Conservation (phyloP, 2,888 invertebrate genomes). For the Patella ulyssiponensis region DNA sequence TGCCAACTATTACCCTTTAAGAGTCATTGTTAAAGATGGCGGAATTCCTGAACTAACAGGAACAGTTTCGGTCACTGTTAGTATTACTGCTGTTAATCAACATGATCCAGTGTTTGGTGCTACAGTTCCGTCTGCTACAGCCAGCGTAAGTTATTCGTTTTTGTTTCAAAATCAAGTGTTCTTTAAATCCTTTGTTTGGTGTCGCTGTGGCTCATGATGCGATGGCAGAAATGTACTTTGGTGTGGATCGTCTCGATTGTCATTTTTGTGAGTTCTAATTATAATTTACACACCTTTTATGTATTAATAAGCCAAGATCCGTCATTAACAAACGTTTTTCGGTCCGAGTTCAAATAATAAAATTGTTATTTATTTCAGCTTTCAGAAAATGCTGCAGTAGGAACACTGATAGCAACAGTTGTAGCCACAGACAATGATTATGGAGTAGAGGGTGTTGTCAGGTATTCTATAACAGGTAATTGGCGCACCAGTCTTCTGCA, state of each 20-base stretch:
- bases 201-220: neutral
- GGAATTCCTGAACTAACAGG: conserved; percentile 31
- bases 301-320: too few species aligned
- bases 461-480: conserved; percentile 16
- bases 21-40: conserved; percentile 34
- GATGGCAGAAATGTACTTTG: neutral
- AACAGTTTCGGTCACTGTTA: conserved; percentile 30
- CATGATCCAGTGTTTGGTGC: conserved; percentile 31
- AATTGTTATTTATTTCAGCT: conserved; percentile 1
- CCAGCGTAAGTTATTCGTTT: conserved; percentile 6
- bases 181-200: neutral
- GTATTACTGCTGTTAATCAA: conserved; percentile 41
- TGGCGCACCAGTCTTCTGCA: neutral
- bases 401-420: conserved; percentile 25
- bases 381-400: conserved; percentile 28
- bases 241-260: too few species aligned
- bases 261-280: too few species aligned
- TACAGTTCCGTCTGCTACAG: conserved; percentile 13
- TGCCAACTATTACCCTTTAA: conserved; percentile 22
- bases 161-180: neutral
- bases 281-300: too few species aligned
- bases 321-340: too few species aligned
- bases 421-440: conserved; percentile 37
- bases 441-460: conserved; percentile 28
- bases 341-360: too few species aligned